Conservation (phyloP, 1,140 invertebrate species). For the Zaprionus vittiger region DNA sequence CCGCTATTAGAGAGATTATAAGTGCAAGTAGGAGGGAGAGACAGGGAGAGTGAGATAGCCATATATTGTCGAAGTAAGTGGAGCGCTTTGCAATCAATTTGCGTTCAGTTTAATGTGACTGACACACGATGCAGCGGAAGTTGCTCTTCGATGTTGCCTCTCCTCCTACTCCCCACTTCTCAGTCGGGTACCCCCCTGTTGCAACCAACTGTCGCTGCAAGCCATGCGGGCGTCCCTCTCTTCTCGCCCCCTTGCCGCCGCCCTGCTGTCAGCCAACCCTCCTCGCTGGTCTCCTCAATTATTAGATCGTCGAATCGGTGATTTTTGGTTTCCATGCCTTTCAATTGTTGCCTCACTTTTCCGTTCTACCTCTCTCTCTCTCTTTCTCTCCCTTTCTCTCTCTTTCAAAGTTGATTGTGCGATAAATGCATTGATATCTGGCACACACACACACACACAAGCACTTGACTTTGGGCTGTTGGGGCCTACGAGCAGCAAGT, state of each 20-base stretch:
- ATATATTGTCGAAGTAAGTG: slow-evolving; percentile 21
- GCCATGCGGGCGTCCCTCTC: slow-evolving; percentile 34
- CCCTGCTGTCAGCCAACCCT: background rate
- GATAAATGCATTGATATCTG: slow-evolving; percentile 53
- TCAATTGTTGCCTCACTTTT: slow-evolving; percentile 35
- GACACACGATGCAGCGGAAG: slow-evolving; percentile 39
- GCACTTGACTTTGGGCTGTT: slow-evolving; percentile 43
- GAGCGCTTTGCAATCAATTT: slow-evolving; percentile 31
- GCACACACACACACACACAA: slow-evolving; percentile 23
- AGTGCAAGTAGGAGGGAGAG: background rate
- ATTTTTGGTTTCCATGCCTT: slow-evolving; percentile 39
- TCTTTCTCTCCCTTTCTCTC: background rate
- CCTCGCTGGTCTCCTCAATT: slow-evolving; percentile 36
- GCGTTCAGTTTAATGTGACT: slow-evolving; percentile 36
- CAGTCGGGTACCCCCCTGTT: background rate
- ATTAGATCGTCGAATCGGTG: slow-evolving; percentile 59
- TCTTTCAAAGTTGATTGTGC: slow-evolving; percentile 40
- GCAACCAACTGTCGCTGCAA: slow-evolving; percentile 17
- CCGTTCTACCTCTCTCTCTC: background rate
- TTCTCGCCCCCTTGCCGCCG: background rate
- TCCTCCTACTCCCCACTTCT: background rate
- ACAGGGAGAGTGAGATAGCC: background rate
- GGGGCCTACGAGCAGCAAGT: background rate
- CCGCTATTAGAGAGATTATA: slow-evolving; percentile 37
- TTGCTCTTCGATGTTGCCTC: background rate